Base-by-base conservation (phyloP, 2,797 vertebrate genomes). In the Betta splendens region DNA sequence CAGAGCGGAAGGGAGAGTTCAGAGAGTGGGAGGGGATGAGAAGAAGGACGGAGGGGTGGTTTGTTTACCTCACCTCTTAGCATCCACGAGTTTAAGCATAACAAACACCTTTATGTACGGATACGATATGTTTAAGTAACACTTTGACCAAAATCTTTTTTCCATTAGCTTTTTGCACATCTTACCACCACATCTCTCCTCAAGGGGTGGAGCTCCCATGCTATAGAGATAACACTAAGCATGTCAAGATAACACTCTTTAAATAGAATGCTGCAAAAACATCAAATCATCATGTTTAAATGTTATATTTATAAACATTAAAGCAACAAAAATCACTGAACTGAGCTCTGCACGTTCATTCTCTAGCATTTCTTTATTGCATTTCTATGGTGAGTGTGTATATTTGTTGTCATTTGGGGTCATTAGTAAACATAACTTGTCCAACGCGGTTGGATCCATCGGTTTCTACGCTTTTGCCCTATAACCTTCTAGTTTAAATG, bases 1-100 rank as follows among this genome's bases (percentile, higher is more conserved):
- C 54, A 63, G 48, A 69, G 33, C 21, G 4, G 5, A 26, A 58
- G 26, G 43, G 42, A 35, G 50, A 43, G 50, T 32, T 42, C 15
- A 31, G 29, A 29, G 16, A 47, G 43, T 12, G 23, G 9, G 26
- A 58, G 23, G 11, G 23, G 16, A 39, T 21, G 37, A 5, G 46
- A 59, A 28, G 37, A 21, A 23, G 17, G 21, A 37, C 37, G 36
- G 28, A 36, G 51, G 8, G 17, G 47, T 3, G 32, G 37, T 46
- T 21, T 48, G 47, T 40, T 33, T 36, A 49, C 32, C 4, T 61
- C 32, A n/a, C 20, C 11, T 57, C 31, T 64, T 33, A 23, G 33
- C 44, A 42, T 57, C 39, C 20, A 18, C n/a, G 5, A 49, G 26
- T 28, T 36, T 38, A 26, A 28, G 5, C 29, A 7, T 22, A 23